phyloP scores from a whole-genome alignment of 35 echinoderm and acorn worm genomes.

The Apostichopus parvimensis region DNA sequence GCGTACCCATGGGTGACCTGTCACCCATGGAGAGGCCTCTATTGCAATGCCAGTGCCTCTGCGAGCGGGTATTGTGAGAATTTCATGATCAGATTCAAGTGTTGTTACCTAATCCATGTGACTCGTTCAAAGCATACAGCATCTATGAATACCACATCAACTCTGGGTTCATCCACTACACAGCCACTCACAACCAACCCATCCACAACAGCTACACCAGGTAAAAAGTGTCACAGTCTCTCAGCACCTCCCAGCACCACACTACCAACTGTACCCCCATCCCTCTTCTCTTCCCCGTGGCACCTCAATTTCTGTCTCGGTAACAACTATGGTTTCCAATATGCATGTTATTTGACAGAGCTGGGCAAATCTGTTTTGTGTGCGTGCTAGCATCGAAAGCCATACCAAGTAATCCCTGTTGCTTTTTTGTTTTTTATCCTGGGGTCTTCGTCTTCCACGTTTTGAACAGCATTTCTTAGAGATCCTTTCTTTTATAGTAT shows the following conservation, averaged over 20 bases:
- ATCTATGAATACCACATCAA: background rate
- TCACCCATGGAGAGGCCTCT: background rate
- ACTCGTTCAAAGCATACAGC: background rate
- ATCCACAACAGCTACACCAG: background rate
- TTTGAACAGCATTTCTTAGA: no score
- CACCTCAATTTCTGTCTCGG: background rate
- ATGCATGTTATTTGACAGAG: no score
- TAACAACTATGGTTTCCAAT: no score
- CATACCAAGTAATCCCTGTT: no score
- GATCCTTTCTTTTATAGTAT: no score
- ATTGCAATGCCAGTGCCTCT: background rate
- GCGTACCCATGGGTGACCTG: background rate
- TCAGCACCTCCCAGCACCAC: background rate
- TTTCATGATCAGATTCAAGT: background rate
- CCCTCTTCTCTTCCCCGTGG: background rate
- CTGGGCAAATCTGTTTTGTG: no score
- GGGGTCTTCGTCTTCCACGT: no score
- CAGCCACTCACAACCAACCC: background rate
- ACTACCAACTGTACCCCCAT: background rate
- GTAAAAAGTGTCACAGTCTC: background rate
- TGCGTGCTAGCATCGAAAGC: no score
- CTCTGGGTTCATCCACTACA: background rate
- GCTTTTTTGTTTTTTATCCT: no score
- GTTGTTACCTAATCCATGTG: background rate
- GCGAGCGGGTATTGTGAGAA: background rate